Base-by-base conservation (phyloP, 2,888 invertebrate genomes). In the Byasa hedistus region DNA sequence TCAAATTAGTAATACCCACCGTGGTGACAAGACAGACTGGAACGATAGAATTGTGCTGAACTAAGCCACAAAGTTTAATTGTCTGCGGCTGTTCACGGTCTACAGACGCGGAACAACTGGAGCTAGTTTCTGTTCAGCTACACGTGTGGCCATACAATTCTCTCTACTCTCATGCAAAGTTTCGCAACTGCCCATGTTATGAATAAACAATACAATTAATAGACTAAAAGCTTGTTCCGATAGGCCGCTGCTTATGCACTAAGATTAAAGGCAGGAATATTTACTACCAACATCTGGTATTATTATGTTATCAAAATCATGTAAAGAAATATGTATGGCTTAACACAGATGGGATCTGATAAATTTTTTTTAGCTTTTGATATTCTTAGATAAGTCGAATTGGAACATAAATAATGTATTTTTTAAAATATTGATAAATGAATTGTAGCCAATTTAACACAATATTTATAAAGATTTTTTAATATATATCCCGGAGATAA, bases 111-210 rank as follows among this genome's bases (percentile, higher is more conserved):
- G 36, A 57, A 61, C 57, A 62, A 55, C 39, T 57, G 24, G 44
- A 39, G 52, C 24, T 52, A 65, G 57, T 66, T 48, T 54, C 57
- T 57, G 22, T n/a, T 58, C 44, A 57, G 22, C 12, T 22, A 56
- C 75, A 75, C 73, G 76, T 79, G 75, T 77, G 72, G 73, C 74
- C 75, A 76, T 81, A 79, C 76, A 79, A 79, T 79, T 75, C 69
- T 69, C 72, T 74, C 73, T 75, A 68, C 73, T 62, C 65, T 27
- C 64, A 27, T 57, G 57, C 62, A 44, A 27, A 56, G 61, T 58
- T 63, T 63, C 62, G 61, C 64, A 65, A 62, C 61, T 56, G 57
- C 59, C 71, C 69, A 64, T 70, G 69, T 71, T 70, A 72, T 71
- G 70, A 70, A 74, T 77, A 76, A 76, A 77, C 74, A 75, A 68